Percentiles rank a stretch among this genome's conserved stretches.
phyloP scores from a whole-genome alignment of 2,797 vertebrate species.

The Spondyliosoma cantharus region DNA sequence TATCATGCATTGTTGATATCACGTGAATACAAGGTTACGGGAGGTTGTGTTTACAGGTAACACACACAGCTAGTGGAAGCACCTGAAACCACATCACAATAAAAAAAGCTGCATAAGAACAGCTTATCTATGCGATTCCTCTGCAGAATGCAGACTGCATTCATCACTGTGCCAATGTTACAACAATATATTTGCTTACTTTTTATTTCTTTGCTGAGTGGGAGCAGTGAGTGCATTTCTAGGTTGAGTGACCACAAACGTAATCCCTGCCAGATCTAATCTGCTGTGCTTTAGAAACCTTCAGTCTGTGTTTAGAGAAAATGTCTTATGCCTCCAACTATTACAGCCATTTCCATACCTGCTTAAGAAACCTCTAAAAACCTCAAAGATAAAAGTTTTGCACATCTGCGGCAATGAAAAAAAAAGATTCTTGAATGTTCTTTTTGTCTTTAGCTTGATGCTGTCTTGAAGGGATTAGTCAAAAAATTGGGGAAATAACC shows the following conservation, averaged over 20 bases:
- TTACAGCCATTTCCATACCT: not conserved
- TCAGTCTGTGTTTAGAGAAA: slow-evolving; percentile 22
- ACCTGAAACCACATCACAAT: not conserved
- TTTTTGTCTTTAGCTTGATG: not conserved
- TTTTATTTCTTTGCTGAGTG: not conserved
- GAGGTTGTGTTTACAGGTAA: not conserved
- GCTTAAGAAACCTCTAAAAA: not conserved
- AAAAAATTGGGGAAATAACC: not conserved
- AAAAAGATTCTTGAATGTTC: not conserved
- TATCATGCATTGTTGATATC: not conserved
- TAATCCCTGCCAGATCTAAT: slow-evolving; percentile 35
- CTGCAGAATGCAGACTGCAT: not conserved
- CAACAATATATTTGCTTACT: slow-evolving; percentile 3
- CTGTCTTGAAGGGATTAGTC: not conserved
- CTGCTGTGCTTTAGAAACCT: slow-evolving; percentile 18
- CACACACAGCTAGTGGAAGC: not conserved
- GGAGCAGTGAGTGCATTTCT: not conserved
- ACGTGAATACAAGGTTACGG: not conserved
- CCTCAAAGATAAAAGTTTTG: not conserved
- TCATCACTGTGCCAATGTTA: not conserved
- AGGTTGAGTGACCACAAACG: slow-evolving; percentile 3
- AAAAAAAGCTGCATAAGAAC: not conserved
- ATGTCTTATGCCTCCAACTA: not conserved
- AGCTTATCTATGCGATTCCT: not conserved
- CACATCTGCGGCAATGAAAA: not conserved